Evolutionary conservation across 2,797 vertebrate genomes (phyloP).

Genomic region (Triplophysa yarkandensis): DNA sequence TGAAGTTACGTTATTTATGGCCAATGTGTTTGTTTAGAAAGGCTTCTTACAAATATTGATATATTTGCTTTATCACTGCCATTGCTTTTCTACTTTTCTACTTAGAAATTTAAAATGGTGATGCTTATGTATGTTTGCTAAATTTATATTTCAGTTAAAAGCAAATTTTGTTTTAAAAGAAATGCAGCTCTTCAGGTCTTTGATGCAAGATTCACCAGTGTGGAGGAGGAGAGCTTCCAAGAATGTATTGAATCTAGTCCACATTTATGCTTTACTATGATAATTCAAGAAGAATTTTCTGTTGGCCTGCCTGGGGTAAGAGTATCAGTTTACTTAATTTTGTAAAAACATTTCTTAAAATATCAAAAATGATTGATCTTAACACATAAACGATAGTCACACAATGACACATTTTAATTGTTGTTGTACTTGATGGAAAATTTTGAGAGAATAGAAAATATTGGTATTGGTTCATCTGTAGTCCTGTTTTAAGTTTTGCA

Average conservation of each 20-base stretch:
- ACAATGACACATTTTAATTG: too few species aligned
- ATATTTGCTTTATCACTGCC: too few species aligned
- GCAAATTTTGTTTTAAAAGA: not conserved
- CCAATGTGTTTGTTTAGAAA: not conserved
- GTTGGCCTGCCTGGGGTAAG: not conserved
- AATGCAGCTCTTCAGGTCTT: conserved; percentile 1
- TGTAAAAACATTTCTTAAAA: too few species aligned
- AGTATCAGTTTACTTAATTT: too few species aligned
- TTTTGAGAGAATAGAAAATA: not conserved
- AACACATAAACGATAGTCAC: not conserved
- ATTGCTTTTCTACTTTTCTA: too few species aligned
- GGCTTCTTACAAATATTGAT: not conserved
- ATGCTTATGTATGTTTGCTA: too few species aligned
- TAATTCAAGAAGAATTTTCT: not conserved
- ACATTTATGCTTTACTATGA: not conserved
- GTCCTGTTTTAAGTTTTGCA: not conserved
- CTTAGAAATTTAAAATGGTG: too few species aligned
- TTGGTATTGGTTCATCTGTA: too few species aligned
- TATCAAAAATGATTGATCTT: too few species aligned
- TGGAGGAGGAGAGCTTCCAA: not conserved
- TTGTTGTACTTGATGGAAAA: too few species aligned
- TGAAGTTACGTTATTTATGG: not conserved
- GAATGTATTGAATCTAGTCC: not conserved
- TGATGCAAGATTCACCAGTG: not conserved
- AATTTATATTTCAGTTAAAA: not conserved